Base-by-base conservation (phyloP, 1,140 invertebrate genomes). In the Drosophila kepulauana region DNA sequence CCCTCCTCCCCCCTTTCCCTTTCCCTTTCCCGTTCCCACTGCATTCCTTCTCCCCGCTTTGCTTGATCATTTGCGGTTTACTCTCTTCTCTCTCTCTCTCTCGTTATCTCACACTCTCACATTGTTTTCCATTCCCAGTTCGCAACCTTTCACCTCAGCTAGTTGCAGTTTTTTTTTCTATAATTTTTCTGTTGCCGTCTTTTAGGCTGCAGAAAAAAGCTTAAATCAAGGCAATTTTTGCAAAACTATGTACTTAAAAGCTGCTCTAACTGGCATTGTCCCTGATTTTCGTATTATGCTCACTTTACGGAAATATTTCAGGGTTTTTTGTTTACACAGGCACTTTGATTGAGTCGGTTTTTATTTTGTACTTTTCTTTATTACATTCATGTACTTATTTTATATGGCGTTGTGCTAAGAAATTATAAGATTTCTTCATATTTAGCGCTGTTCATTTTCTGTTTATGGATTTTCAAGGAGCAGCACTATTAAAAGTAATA, bases 11-110 rank as follows among this genome's bases (percentile, higher is more conserved):
- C n/a, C 15, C 4, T 11, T 5, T 7, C 6, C 38, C 11, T 20
- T 0, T 20, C 20, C 16, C 16, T 20, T 20, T 20, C 0, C n/a
- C n/a, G n/a, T n/a, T n/a, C n/a, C 20, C 20, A 25, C 20, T 25
- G 20, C 20, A 25, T 25, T 25, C 20, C 20, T 25, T 25, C 20
- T 25, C 20, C 5, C 25, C 15, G 16, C 25, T 20, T 25, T 25
- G 20, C 20, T 10, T 64, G 48, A 81, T 62, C 28, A 66, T 57
- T 57, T 66, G 52, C 52, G 25, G 45, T 46, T 66, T 15, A 45
- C 43, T 35, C 46, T 16, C n/a, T 20, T 10, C 45, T 7, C 5
- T 16, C 33, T 25, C 52, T 10, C 3, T 13, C 63, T 0, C 20
- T 28, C 7, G 20, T 25, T 25, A 25, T 25, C 33, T 1, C 43